A percentile compares a stretch with the other conserved stretches of the same genome.
These are phyloP conservation scores for Caradrina clavipalpis DNA, from an alignment of 2,888 invertebrate genomes.

Conservation along the genomic window DNA sequence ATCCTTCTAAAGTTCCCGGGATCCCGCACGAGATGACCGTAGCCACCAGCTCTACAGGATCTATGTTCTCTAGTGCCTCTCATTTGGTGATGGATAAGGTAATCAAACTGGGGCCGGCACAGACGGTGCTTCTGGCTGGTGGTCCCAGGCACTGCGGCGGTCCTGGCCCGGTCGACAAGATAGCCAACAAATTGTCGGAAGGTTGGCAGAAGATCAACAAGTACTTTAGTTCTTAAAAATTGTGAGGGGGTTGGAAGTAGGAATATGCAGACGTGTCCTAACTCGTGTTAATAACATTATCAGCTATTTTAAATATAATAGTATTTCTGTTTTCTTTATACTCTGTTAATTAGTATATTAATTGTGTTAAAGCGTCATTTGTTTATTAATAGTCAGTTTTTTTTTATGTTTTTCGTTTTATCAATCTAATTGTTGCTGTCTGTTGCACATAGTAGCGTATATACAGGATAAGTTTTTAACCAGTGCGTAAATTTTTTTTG, in stretches of 20 bases:
- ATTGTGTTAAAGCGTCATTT: background rate
- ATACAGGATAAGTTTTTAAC: too few species aligned
- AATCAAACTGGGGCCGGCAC: conserved; percentile 79
- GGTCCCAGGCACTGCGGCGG: conserved; percentile 85
- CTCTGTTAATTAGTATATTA: background rate
- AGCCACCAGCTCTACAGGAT: conserved; percentile 79
- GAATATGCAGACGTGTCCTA: background rate
- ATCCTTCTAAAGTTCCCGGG: conserved; percentile 85
- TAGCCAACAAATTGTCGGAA: conserved; percentile 84
- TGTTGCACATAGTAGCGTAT: too few species aligned
- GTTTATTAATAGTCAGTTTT: background rate
- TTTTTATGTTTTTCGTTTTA: background rate
- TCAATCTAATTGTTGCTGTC: background rate
- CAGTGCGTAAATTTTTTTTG: too few species aligned
- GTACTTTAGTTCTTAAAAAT: conserved; percentile 75
- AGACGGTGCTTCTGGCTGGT: conserved; percentile 81
- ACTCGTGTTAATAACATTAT: background rate
- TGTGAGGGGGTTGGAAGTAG: background rate
- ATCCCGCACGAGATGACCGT: conserved; percentile 83
- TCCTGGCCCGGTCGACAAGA: conserved; percentile 87
- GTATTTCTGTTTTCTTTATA: background rate
- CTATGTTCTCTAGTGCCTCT: conserved; percentile 76
- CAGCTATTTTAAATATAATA: background rate
- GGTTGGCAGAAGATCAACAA: conserved; percentile 89
- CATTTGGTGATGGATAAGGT: conserved; percentile 77